phyloP scores from a whole-genome alignment of 2,797 vertebrate genomes.

The Simalia tracyae region DNA sequence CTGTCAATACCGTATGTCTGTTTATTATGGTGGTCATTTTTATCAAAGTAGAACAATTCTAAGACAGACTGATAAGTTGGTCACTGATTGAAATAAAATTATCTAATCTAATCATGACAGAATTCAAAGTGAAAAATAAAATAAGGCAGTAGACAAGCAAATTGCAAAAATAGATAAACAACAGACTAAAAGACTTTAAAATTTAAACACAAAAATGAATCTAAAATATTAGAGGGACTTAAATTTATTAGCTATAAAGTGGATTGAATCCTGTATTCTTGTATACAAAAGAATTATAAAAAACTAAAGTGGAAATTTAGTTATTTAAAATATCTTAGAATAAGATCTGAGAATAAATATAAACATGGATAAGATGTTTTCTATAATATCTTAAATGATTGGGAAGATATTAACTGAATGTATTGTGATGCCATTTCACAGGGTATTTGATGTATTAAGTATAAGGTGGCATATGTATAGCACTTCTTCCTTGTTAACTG shows the following conservation, averaged over 20 bases:
- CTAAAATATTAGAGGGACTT: not conserved
- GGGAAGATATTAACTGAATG: not conserved
- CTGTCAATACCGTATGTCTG: not conserved
- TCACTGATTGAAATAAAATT: not conserved
- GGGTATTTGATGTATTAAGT: not conserved
- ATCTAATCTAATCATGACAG: not conserved
- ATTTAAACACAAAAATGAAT: not conserved
- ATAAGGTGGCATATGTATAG: not conserved
- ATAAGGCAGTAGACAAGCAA: not conserved
- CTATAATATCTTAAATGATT: not conserved
- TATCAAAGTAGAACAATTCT: not conserved
- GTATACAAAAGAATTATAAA: not conserved
- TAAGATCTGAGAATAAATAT: not conserved
- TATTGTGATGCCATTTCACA: not conserved
- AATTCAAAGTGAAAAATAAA: not conserved
- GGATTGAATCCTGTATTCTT: not conserved
- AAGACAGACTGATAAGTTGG: not conserved
- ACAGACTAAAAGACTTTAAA: not conserved
- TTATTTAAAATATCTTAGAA: not conserved
- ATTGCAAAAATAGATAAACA: not conserved
- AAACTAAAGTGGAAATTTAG: not conserved
- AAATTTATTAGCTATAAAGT: not conserved
- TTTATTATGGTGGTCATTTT: not conserved
- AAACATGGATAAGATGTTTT: not conserved
- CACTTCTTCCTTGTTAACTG: not conserved